Base-by-base conservation (phyloP, 2,797 vertebrate genomes). In the Steatocranus sp. region DNA sequence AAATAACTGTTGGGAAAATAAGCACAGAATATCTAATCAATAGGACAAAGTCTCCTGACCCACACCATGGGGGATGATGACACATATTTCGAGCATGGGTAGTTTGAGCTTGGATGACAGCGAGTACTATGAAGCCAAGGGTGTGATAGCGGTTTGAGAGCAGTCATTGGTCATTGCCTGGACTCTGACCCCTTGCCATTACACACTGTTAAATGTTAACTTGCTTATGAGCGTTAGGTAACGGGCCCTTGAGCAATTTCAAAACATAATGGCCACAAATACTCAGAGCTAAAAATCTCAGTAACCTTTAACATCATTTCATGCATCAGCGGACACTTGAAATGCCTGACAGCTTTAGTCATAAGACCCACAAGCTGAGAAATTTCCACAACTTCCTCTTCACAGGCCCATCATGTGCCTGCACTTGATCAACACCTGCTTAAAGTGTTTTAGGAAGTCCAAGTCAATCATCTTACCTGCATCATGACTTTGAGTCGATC, bases 401-500 rank as follows among this genome's bases (percentile, higher is more conserved):
- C 3, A 14, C 58, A 12, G 5, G n/a, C 6, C 32, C 7, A 36
- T 36, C 32, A 20, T 1, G 18, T 12, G 32, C 18, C 58, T 36
- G 32, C 18, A 61, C 30, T 61, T 0, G 4, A 61, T n/a, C 32
- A 36, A 61, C 58, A 48, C 5, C 17, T 12, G 7, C 25, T 32
- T 8, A 30, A 70, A 73, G 25, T 5, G 6, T 27, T 12, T 46
- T 18, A 73, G 48, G 56, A 11, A 4, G 3, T 27, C 27, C 18
- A 43, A 17, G 6, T 58, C 8, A 3, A 5, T 14, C 91, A 5
- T 14, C 91, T 77, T 84, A 98, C 98, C 98, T 99, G 98, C 98
- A 99, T 99, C 88, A 98, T 96, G 87, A 99, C 98, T 95, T 99
- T 99, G 78, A 99, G 92, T 3, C 98, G 95, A 93, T 99, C 98